Conservation (phyloP, 2,797 vertebrate species). For the Mormyrus hasselquistii region DNA sequence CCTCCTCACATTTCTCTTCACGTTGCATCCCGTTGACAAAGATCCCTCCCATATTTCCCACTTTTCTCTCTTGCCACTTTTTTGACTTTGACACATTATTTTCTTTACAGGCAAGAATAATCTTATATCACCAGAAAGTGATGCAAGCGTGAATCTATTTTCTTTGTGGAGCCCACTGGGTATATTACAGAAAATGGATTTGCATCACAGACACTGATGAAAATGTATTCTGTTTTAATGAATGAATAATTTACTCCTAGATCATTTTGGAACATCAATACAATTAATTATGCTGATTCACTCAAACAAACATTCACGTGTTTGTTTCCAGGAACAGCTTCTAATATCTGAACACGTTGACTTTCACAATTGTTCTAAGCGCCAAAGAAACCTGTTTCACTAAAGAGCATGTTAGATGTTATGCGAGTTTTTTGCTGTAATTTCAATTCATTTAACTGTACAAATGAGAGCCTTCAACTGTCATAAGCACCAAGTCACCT, state of each 20-base stretch:
- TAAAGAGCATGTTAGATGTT: not conserved
- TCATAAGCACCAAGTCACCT: not conserved
- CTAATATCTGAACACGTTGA: not conserved
- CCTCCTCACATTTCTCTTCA: not conserved
- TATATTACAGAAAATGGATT: constrained; percentile 35
- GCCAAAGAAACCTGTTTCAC: not conserved
- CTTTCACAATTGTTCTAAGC: not conserved
- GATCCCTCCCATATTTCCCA: constrained; percentile 43
- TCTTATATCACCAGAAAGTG: constrained; percentile 46
- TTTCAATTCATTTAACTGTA: not conserved
- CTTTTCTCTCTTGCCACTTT: constrained; percentile 38
- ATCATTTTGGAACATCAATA: not conserved
- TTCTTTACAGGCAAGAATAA: constrained; percentile 41
- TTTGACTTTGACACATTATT: constrained; percentile 55
- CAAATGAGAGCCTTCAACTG: not conserved
- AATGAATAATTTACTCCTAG: not conserved
- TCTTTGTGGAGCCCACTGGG: constrained; percentile 35
- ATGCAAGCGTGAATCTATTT: constrained; percentile 41
- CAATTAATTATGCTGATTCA: constrained; percentile 1
- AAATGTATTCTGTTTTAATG: constrained; percentile 17
- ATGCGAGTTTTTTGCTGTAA: not conserved
- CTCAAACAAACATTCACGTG: not conserved
- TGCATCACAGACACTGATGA: not conserved
- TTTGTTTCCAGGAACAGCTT: not conserved
- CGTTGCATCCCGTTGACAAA: not conserved